These are phyloP conservation scores for Aldabrachelys gigantea DNA, from an alignment of 2,113 vertebrate genomes.

Conservation along the genomic window DNA sequence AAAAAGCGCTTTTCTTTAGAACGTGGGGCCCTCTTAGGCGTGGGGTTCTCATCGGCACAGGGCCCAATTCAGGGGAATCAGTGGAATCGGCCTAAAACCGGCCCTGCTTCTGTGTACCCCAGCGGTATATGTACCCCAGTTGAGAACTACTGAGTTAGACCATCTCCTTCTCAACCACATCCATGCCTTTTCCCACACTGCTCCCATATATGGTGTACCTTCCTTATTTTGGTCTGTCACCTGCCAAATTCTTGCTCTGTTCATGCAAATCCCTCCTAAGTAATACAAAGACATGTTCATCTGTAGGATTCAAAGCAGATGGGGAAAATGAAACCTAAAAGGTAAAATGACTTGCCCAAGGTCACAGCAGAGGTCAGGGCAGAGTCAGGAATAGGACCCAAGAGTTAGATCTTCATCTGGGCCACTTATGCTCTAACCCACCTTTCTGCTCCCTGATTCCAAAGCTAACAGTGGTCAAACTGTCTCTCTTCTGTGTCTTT, in stretches of 20 bases:
- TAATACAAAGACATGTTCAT: background rate
- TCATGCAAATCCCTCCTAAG: background rate
- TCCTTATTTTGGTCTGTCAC: background rate
- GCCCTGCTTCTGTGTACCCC: too few relatives aligned
- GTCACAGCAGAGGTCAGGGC: background rate
- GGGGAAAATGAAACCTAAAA: background rate
- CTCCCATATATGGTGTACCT: accelerated
- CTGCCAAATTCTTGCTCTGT: background rate
- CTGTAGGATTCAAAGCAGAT: background rate
- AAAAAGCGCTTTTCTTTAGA: too few relatives aligned
- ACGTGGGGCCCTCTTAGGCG: too few relatives aligned
- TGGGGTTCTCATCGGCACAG: too few relatives aligned
- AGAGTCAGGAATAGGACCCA: background rate
- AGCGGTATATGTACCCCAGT: too few relatives aligned
- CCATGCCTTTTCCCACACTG: accelerated
- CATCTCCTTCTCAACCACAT: background rate
- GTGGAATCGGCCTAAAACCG: too few relatives aligned
- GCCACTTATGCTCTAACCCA: background rate
- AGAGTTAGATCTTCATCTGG: background rate
- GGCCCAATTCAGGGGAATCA: too few relatives aligned
- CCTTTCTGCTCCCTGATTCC: background rate
- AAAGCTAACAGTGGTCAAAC: background rate
- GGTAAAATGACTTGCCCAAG: background rate
- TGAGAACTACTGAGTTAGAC: background rate
- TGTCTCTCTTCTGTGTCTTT: background rate